Conservation (phyloP, 2,113 vertebrate genomes). For the Gasterosteus nipponicus region DNA sequence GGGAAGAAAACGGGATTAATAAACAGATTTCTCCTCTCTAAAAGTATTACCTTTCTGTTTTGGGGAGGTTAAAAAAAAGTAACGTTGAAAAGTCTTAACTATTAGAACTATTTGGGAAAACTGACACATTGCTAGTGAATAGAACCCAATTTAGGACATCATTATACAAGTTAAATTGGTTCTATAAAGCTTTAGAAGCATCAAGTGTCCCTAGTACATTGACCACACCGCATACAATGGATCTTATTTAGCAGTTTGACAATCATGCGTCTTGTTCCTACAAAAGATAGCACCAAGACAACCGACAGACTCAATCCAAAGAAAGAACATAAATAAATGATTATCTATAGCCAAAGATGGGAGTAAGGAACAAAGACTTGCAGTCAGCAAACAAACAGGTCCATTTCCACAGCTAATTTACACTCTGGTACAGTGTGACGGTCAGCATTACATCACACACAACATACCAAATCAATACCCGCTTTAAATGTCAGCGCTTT, state of each 20-base stretch:
- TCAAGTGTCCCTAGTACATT: neutral
- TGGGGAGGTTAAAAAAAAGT: too few relatives aligned
- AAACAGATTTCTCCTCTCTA: neutral
- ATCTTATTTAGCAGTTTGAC: slow-evolving; percentile 13
- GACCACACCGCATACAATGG: neutral
- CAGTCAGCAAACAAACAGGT: neutral
- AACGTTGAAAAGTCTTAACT: neutral
- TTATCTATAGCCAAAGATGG: slow-evolving; percentile 4
- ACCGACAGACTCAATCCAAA: neutral
- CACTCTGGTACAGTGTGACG: neutral
- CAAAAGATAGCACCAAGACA: slow-evolving; percentile 25
- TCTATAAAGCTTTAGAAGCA: neutral
- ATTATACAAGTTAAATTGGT: neutral
- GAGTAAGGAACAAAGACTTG: neutral
- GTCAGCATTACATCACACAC: slow-evolving; percentile 4
- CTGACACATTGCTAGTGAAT: neutral
- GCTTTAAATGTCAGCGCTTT: slow-evolving; percentile 23
- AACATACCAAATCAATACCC: neutral
- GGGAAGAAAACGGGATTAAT: slow-evolving; percentile 7
- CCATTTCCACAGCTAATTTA: neutral
- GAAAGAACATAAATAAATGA: neutral
- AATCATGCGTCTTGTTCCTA: slow-evolving; percentile 5
- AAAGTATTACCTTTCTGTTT: too few relatives aligned
- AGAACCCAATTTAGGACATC: neutral
- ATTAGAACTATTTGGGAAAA: neutral